Percentiles rank a stretch among this genome's conserved stretches.
phyloP scores from a whole-genome alignment of 1,140 invertebrate genomes.

The Drosophila bocki region DNA sequence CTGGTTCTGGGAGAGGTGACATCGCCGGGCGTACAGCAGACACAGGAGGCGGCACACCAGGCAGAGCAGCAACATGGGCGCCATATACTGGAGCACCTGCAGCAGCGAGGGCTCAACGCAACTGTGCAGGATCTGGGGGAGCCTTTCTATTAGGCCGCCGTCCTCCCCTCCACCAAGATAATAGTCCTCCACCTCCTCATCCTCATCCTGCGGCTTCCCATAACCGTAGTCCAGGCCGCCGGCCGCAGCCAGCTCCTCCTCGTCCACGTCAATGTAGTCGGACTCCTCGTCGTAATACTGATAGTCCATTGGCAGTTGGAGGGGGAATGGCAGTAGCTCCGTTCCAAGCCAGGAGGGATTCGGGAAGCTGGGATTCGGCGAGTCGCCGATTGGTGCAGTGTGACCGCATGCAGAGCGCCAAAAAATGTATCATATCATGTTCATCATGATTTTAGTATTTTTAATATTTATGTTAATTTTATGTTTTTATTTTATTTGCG shows the following conservation, averaged over 20 bases:
- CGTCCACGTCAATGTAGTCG: constrained; percentile 63
- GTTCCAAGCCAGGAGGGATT: constrained; percentile 9
- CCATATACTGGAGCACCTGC: constrained; percentile 56
- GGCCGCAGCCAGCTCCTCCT: constrained; percentile 15
- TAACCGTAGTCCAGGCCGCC: constrained; percentile 2
- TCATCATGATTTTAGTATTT: not conserved
- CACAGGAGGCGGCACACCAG: constrained; percentile 37
- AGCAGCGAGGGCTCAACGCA: constrained; percentile 38
- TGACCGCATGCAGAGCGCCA: constrained; percentile 14
- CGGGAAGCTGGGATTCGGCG: constrained; percentile 8
- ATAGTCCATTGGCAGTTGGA: constrained; percentile 61
- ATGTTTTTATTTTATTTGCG: no score
- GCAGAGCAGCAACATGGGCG: constrained; percentile 49
- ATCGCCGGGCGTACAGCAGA: constrained; percentile 26
- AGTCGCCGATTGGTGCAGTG: constrained; percentile 6
- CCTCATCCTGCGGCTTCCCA: not conserved
- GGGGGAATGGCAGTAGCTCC: not conserved
- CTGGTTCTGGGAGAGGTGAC: not conserved
- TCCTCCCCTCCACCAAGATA: constrained; percentile 15
- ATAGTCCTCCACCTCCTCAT: constrained; percentile 18
- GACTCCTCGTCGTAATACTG: constrained; percentile 67
- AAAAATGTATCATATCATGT: not conserved
- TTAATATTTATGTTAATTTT: no score
- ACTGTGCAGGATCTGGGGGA: constrained; percentile 27
- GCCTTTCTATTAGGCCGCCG: not conserved